Base-by-base conservation (phyloP, 2,797 vertebrate species). In the Pyrocephalus nanus region DNA sequence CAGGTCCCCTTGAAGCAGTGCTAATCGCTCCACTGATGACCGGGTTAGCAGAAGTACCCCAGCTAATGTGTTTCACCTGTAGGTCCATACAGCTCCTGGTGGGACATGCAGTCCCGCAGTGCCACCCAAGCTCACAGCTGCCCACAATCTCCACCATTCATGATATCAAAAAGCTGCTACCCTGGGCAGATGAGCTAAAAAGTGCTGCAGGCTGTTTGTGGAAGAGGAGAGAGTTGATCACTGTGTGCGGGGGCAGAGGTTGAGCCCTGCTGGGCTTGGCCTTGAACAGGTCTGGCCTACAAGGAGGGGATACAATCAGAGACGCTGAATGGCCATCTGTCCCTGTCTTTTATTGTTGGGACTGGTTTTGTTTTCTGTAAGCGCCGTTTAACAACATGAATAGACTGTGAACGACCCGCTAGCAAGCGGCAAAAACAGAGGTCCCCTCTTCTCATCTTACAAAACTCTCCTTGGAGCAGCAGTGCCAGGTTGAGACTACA, bases 11-110 rank as follows among this genome's bases (percentile, higher is more conserved):
- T 58, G 70, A 85, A 74, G 55, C 20, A 54, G 66, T 36, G 91
- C 67, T 96, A 72, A 94, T 90, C 75, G 40, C 47, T 81, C n/a
- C 0, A 3, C 17, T 66, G 71, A 55, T 91, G 55, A 93, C 51
- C 22, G 51, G 5, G 26, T 93, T 62, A 91, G 62, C 77, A 91
- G 51, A 62, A 91, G 50, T 58, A 55, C 40, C 9, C 8, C n/a
- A 25, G 67, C 40, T 84, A 54, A 73, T 40, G 42, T 29, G 60
- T 88, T 93, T 90, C 6, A 5, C 6, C 9, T 12, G 26, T 20
- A 58, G 74, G 43, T 72, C 93, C n/a, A 6, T 54, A 73, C 48
- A 71, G 25, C 15, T 86, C 15, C 61, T 19, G 61, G 26, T 61
- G 86, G 83, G 76, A 83, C 7, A 3, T 15, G 6, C 5, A 30